Conservation (phyloP, 2,113 vertebrate genomes). For the Forbesichthys papilliferus region DNA sequence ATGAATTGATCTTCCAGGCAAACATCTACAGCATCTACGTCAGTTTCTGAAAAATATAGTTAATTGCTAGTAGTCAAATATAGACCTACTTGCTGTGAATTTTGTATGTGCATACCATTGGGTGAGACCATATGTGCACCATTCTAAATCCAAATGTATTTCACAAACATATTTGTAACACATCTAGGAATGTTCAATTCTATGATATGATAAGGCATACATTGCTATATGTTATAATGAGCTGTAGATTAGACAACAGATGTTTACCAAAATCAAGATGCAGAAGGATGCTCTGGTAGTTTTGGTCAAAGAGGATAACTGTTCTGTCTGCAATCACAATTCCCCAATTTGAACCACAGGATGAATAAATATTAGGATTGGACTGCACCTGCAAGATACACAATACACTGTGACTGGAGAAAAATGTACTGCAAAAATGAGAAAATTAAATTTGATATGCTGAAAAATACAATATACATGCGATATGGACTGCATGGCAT, state of each 20-base stretch:
- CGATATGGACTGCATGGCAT: too few species aligned
- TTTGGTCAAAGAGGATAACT: conserved; percentile 85
- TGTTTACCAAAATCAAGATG: conserved; percentile 88
- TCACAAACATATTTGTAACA: background rate
- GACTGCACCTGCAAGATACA: conserved; percentile 69
- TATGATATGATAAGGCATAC: background rate
- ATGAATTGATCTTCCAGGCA: conserved; percentile 88
- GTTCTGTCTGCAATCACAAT: conserved; percentile 84
- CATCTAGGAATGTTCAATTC: background rate
- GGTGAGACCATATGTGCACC: background rate
- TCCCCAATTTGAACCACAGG: conserved; percentile 78
- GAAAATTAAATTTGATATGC: too few species aligned
- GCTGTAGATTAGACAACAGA: background rate
- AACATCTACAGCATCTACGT: conserved; percentile 85
- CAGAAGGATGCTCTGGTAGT: conserved; percentile 82
- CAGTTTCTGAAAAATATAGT: conserved; percentile 76
- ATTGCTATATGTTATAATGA: too few species aligned
- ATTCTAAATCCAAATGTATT: background rate
- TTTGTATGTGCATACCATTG: background rate
- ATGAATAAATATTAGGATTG: conserved; percentile 78
- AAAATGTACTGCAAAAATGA: background rate
- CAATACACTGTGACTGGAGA: background rate
- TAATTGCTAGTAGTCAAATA: background rate
- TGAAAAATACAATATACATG: too few species aligned
- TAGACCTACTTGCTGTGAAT: too few species aligned